Evolutionary conservation across 1,140 invertebrate species (phyloP).

Genomic region (Dinoponera quadriceps): DNA sequence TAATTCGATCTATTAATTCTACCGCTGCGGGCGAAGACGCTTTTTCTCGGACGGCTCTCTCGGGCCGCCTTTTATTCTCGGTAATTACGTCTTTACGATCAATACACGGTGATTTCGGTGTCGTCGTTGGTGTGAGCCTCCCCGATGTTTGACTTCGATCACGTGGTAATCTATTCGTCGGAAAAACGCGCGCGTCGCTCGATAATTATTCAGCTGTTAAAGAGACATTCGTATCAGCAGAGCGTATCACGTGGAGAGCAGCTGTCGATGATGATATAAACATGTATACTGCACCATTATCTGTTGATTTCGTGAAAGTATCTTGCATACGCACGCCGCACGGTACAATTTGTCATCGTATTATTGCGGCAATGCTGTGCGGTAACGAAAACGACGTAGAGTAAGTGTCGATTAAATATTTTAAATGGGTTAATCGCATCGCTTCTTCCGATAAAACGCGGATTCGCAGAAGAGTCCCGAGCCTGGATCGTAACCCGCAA

Average conservation of each 20-base stretch:
- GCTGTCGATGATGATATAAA: constrained; percentile 58
- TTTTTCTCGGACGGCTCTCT: constrained; percentile 10
- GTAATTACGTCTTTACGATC: constrained; percentile 7
- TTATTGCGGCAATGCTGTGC: constrained; percentile 30
- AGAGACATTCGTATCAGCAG: constrained; percentile 44
- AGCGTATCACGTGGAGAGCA: constrained; percentile 59
- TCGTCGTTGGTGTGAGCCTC: not conserved
- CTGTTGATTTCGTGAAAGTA: constrained; percentile 67
- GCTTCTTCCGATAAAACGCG: constrained; percentile 21
- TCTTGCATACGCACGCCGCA: constrained; percentile 24
- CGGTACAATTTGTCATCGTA: constrained; percentile 33
- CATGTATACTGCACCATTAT: constrained; percentile 56
- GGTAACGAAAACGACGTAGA: constrained; percentile 4
- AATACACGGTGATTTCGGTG: not conserved
- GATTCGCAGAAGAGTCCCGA: not conserved
- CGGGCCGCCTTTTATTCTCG: not conserved
- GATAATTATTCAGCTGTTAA: constrained; percentile 59
- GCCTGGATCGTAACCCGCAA: not conserved
- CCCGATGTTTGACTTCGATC: constrained; percentile 3
- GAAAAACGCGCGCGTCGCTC: constrained; percentile 10
- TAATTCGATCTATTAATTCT: not conserved
- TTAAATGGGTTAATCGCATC: constrained; percentile 44
- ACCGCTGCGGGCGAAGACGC: not conserved
- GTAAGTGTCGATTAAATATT: constrained; percentile 39
- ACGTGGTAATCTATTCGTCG: constrained; percentile 6